phyloP scores from a whole-genome alignment of 2,113 vertebrate genomes.

The Xyrauchen texanus region DNA sequence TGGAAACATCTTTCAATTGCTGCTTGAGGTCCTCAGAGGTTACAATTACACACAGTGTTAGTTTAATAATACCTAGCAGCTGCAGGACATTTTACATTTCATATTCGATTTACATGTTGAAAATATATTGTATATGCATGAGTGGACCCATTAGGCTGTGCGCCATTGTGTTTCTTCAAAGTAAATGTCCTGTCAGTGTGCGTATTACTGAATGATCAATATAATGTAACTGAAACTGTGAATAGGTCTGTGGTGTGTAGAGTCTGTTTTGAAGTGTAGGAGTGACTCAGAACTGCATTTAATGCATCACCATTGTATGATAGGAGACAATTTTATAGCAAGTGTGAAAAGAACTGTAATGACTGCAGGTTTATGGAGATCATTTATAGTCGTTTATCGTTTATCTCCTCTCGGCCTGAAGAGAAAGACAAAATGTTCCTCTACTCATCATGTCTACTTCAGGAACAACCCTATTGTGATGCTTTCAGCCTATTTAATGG shows the following conservation, averaged over 20 bases:
- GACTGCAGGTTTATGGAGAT: background rate
- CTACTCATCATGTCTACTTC: conserved; percentile 5
- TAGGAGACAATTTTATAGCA: conserved; percentile 9
- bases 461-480: background rate
- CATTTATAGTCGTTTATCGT: background rate
- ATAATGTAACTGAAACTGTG: conserved; percentile 18
- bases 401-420: conserved; percentile 24
- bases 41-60: conserved; percentile 28
- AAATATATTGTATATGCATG: conserved; percentile 20
- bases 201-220: conserved; percentile 27
- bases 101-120: conserved; percentile 14
- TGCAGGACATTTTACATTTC: conserved; percentile 30
- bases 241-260: background rate
- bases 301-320: background rate
- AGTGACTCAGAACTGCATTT: background rate
- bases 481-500: background rate
- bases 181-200: conserved; percentile 17
- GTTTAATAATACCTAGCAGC: conserved; percentile 30
- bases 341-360: conserved; percentile 6
- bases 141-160: conserved; percentile 27
- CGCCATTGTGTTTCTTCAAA: conserved; percentile 6
- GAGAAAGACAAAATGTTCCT: conserved; percentile 3
- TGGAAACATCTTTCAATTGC: conserved; percentile 14
- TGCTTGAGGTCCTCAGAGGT: background rate
- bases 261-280: too few species aligned